phyloP scores from a whole-genome alignment of 1,140 invertebrate species.

The Cecropterus lyciades region DNA sequence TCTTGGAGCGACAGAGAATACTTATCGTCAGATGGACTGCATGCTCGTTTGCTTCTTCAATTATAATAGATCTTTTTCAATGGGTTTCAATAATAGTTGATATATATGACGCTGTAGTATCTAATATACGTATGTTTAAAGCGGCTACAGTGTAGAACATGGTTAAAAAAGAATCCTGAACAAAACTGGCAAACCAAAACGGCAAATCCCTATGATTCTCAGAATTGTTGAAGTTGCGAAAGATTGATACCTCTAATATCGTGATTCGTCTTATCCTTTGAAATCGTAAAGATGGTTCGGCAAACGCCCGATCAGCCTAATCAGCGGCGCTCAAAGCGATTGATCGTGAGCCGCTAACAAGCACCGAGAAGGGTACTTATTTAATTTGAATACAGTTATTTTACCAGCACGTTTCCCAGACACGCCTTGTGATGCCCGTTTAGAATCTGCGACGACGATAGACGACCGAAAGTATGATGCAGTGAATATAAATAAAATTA shows the following conservation, averaged over 20 bases:
- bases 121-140: too few species aligned
- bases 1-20: too few species aligned
- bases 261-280: constrained; percentile 35
- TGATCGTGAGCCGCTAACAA: constrained; percentile 38
- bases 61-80: too few species aligned
- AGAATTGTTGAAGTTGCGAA: constrained; percentile 31
- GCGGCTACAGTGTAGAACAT: too few species aligned
- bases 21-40: too few species aligned
- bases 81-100: too few species aligned
- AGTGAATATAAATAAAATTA: too few species aligned
- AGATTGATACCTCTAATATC: constrained; percentile 35
- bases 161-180: not conserved
- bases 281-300: constrained; percentile 35
- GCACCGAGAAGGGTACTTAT: constrained; percentile 35
- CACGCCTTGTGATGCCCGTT: constrained; percentile 40
- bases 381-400: constrained; percentile 40
- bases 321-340: constrained; percentile 34
- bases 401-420: constrained; percentile 45
- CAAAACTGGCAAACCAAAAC: not conserved
- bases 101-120: too few species aligned
- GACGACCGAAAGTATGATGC: not conserved
- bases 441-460: constrained; percentile 4
- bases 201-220: constrained; percentile 14
- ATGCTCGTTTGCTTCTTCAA: too few species aligned
- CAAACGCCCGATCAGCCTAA: constrained; percentile 37